Conservation (phyloP, 92 coral and sea anemone genomes). For the Palythoa caribaeorum region DNA sequence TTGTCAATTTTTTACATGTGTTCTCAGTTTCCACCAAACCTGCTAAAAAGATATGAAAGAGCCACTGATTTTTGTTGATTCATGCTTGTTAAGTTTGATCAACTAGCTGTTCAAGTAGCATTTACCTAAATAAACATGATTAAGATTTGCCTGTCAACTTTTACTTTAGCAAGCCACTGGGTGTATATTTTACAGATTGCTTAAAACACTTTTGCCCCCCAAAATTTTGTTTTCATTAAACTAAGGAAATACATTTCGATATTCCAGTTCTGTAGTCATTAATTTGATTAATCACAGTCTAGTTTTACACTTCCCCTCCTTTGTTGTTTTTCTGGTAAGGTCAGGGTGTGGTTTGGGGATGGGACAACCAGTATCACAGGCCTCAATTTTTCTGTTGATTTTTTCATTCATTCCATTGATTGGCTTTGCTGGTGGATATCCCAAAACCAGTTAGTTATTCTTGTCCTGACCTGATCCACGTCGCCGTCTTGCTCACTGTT, state of each 20-base stretch:
- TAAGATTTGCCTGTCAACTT: slow-evolving; percentile 17
- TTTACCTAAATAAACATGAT: slow-evolving; percentile 32
- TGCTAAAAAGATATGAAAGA: slow-evolving; percentile 4
- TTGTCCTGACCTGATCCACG: slow-evolving; percentile 65
- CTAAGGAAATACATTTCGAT: not conserved
- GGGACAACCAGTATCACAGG: too few species aligned
- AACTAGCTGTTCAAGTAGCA: slow-evolving; percentile 47
- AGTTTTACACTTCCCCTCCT: too few species aligned
- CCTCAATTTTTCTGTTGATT: not conserved
- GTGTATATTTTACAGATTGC: slow-evolving; percentile 31
- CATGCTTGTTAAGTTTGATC: not conserved
- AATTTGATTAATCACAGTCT: not conserved
- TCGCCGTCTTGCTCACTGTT: slow-evolving; percentile 48
- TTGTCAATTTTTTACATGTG: not conserved
- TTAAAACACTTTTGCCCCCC: slow-evolving; percentile 20
- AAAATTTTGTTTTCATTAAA: slow-evolving; percentile 37
- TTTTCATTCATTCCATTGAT: slow-evolving; percentile 47
- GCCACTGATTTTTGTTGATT: slow-evolving; percentile 16
- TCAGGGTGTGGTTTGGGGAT: too few species aligned
- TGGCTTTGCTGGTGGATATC: slow-evolving; percentile 65
- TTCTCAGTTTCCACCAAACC: slow-evolving; percentile 9
- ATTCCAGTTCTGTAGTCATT: not conserved
- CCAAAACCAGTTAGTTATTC: slow-evolving; percentile 72
- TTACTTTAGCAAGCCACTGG: slow-evolving; percentile 32
- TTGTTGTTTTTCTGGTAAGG: too few species aligned